Conservation (phyloP, 1,140 invertebrate genomes). For the Cydia pomonella region DNA sequence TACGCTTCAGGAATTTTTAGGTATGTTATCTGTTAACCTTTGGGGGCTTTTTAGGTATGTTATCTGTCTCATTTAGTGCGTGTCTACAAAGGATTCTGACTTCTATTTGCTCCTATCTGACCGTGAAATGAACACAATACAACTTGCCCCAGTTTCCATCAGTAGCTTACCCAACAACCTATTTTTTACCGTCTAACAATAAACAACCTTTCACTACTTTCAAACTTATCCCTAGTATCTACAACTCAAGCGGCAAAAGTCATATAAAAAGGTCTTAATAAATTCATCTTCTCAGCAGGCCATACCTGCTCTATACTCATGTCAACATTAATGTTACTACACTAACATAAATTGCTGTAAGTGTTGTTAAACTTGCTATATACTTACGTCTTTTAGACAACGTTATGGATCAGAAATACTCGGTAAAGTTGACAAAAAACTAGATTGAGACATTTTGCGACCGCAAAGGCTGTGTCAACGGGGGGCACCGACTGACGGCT, state of each 20-base stretch:
- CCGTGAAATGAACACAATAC: not conserved
- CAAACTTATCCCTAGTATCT: slow-evolving; percentile 4
- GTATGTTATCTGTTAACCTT: too few relatives aligned
- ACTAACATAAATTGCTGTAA: not conserved
- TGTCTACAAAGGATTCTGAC: too few relatives aligned
- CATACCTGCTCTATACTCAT: slow-evolving; percentile 43
- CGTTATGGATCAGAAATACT: not conserved
- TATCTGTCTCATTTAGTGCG: too few relatives aligned
- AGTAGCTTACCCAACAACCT: not conserved
- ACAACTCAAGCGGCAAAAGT: slow-evolving; percentile 28
- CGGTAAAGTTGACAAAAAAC: slow-evolving; percentile 15
- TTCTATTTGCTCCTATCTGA: too few relatives aligned
- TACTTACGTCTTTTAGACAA: not conserved
- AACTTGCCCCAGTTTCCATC: not conserved
- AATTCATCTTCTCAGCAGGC: slow-evolving; percentile 63
- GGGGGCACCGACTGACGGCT: slow-evolving; percentile 59
- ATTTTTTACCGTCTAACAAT: not conserved
- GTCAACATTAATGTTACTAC: not conserved
- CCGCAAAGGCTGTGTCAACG: slow-evolving; percentile 69
- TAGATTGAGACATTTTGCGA: slow-evolving; percentile 73
- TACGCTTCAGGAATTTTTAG: too few relatives aligned
- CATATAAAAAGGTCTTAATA: slow-evolving; percentile 49
- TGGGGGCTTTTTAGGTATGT: too few relatives aligned
- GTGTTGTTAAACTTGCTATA: not conserved
- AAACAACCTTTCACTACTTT: slow-evolving; percentile 27